phyloP scores from a whole-genome alignment of 1,140 invertebrate species.

The Drosophila tani region DNA sequence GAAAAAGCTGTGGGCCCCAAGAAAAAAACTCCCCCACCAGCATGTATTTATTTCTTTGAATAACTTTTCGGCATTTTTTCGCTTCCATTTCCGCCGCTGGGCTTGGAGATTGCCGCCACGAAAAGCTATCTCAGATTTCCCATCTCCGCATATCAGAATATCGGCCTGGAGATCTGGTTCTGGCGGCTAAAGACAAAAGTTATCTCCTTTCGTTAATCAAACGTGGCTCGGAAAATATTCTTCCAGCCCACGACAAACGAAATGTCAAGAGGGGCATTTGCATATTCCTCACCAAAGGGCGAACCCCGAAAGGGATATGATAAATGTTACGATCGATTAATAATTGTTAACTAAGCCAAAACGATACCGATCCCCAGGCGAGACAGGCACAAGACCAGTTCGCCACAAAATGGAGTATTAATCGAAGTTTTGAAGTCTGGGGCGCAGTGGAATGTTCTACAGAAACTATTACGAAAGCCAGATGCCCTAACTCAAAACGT shows the following conservation, averaged over 20 bases:
- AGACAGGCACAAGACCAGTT: slow-evolving; percentile 15
- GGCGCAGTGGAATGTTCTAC: not conserved
- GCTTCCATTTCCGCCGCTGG: slow-evolving; percentile 42
- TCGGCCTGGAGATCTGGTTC: slow-evolving; percentile 47
- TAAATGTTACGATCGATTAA: slow-evolving; percentile 84
- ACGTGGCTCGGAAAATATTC: slow-evolving; percentile 31
- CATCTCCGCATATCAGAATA: slow-evolving; percentile 40
- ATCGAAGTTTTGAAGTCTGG: slow-evolving; percentile 21
- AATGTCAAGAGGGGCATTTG: slow-evolving; percentile 63
- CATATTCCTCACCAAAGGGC: slow-evolving; percentile 56
- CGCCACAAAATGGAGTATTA: slow-evolving; percentile 40
- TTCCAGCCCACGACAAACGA: slow-evolving; percentile 43
- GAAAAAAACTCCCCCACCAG: slow-evolving; percentile 9
- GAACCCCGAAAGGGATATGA: slow-evolving; percentile 54
- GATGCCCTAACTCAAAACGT: not conserved
- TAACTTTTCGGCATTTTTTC: slow-evolving; percentile 20
- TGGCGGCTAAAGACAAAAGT: slow-evolving; percentile 65
- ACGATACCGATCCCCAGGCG: slow-evolving; percentile 58
- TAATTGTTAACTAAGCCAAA: slow-evolving; percentile 81
- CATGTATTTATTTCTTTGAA: slow-evolving; percentile 29
- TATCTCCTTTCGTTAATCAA: slow-evolving; percentile 56
- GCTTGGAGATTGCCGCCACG: not conserved
- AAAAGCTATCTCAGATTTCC: slow-evolving; percentile 44
- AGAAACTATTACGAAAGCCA: not conserved
- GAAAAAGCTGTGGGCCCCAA: not conserved